Evolutionary conservation across 1,140 invertebrate species (phyloP).

Genomic region (Leptestheria dahalacensis): DNA sequence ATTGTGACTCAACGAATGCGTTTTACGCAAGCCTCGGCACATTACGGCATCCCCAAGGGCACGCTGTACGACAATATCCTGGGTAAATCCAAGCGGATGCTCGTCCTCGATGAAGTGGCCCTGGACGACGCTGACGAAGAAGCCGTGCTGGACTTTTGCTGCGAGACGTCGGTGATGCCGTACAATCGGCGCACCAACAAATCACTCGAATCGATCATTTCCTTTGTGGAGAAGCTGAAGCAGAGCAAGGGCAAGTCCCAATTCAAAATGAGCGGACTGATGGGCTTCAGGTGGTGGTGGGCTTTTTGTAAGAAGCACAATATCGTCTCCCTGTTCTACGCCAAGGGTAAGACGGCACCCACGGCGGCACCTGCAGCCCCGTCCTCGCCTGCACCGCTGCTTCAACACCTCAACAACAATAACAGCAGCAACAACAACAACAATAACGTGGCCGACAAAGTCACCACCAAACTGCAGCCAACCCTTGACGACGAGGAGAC

Average conservation of each 20-base stretch:
- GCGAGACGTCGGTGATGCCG: slow-evolving; percentile 50
- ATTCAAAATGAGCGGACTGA: slow-evolving; percentile 46
- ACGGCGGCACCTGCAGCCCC: background rate
- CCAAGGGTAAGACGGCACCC: slow-evolving; percentile 26
- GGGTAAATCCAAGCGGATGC: slow-evolving; percentile 59
- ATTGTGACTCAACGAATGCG: slow-evolving; percentile 58
- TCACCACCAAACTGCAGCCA: background rate
- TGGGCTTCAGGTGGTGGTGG: slow-evolving; percentile 64
- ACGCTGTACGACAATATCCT: slow-evolving; percentile 63
- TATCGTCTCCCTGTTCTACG: slow-evolving; percentile 47
- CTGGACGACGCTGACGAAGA: slow-evolving; percentile 43
- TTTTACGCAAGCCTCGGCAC: slow-evolving; percentile 52
- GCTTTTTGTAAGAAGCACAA: slow-evolving; percentile 63
- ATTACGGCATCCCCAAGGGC: slow-evolving; percentile 57
- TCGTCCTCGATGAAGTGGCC: slow-evolving; percentile 49
- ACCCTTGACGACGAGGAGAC: background rate
- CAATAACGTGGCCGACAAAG: background rate
- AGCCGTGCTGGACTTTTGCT: slow-evolving; percentile 52
- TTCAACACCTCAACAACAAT: slow-evolving; percentile 11
- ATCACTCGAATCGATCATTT: slow-evolving; percentile 43
- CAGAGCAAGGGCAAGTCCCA: slow-evolving; percentile 38
- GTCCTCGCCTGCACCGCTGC: background rate
- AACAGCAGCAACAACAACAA: slow-evolving; percentile 12
- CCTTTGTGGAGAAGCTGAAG: slow-evolving; percentile 45
- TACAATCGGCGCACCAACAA: slow-evolving; percentile 55